phyloP scores from a whole-genome alignment of 2,888 invertebrate genomes.

The Leucophenga montana region DNA sequence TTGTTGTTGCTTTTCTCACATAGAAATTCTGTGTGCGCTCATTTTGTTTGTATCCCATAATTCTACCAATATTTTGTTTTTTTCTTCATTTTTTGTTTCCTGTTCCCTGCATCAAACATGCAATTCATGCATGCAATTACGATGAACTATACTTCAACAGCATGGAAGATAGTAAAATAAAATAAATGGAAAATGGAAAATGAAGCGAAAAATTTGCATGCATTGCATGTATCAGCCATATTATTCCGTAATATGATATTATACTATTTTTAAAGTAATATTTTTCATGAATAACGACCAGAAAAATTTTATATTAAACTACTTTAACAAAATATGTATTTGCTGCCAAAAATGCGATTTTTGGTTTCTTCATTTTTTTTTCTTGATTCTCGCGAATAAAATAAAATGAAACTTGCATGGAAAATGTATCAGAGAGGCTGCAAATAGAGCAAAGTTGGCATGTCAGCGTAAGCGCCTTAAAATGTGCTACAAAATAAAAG shows the following conservation, averaged over 20 bases:
- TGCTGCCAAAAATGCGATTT: background rate
- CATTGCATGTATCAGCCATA: constrained; percentile 12
- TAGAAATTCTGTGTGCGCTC: background rate
- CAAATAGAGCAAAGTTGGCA: background rate
- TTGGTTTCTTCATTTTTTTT: background rate
- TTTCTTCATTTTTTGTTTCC: background rate
- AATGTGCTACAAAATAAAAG: constrained; percentile 1
- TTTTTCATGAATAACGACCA: too few species aligned
- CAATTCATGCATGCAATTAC: constrained; percentile 26
- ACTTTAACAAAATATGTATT: background rate
- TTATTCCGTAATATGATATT: background rate
- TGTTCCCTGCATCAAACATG: constrained; percentile 10
- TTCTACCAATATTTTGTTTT: background rate
- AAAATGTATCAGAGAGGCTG: background rate
- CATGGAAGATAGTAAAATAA: background rate
- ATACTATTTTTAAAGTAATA: background rate
- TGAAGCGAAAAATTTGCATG: constrained; percentile 11
- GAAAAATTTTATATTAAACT: too few species aligned
- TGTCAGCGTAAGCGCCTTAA: constrained; percentile 13
- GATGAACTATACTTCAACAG: background rate
- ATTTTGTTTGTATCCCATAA: background rate
- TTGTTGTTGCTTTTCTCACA: background rate
- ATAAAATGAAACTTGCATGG: background rate
- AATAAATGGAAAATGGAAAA: constrained; percentile 5
- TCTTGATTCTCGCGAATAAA: background rate